Evolutionary conservation across 2,888 invertebrate species (phyloP).

Genomic region (Heliothis peltigera): DNA sequence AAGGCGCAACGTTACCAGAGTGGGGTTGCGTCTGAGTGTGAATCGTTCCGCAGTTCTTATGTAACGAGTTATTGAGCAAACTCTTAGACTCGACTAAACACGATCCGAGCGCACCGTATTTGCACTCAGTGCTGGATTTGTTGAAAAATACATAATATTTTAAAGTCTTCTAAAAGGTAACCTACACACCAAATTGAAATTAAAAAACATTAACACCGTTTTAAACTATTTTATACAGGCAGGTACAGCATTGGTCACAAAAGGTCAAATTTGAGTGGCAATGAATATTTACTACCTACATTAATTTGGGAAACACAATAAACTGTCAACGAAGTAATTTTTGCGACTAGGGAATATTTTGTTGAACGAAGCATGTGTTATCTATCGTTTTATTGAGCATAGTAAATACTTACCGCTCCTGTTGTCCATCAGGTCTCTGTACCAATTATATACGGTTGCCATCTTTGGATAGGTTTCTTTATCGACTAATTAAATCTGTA

Average conservation of each 20-base stretch:
- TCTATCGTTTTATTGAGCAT: neutral
- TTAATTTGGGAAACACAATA: slow-evolving; percentile 8
- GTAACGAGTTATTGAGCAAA: slow-evolving; percentile 75
- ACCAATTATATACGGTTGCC: slow-evolving; percentile 91
- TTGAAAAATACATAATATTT: slow-evolving; percentile 10
- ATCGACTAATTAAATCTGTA: slow-evolving; percentile 83
- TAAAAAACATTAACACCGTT: too few species aligned
- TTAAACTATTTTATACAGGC: too few species aligned
- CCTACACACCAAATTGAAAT: too few species aligned
- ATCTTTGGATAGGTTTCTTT: slow-evolving; percentile 86
- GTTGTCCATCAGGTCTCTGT: slow-evolving; percentile 93
- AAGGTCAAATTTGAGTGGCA: slow-evolving; percentile 20
- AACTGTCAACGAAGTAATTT: neutral
- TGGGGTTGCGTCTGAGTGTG: slow-evolving; percentile 61
- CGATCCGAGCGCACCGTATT: slow-evolving; percentile 32
- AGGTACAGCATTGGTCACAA: neutral
- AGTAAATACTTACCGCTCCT: slow-evolving; percentile 91
- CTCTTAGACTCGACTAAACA: slow-evolving; percentile 50
- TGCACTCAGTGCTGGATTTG: slow-evolving; percentile 17
- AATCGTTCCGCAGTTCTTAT: slow-evolving; percentile 72
- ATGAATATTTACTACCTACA: slow-evolving; percentile 29
- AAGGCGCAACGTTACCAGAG: slow-evolving; percentile 63
- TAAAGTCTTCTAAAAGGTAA: neutral
- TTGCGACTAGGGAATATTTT: neutral
- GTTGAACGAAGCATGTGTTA: neutral